A percentile compares a stretch with the other conserved stretches of the same genome.
These are phyloP conservation scores for Euura saliciscinereae DNA, from an alignment of 1,140 invertebrate genomes.

Conservation along the genomic window DNA sequence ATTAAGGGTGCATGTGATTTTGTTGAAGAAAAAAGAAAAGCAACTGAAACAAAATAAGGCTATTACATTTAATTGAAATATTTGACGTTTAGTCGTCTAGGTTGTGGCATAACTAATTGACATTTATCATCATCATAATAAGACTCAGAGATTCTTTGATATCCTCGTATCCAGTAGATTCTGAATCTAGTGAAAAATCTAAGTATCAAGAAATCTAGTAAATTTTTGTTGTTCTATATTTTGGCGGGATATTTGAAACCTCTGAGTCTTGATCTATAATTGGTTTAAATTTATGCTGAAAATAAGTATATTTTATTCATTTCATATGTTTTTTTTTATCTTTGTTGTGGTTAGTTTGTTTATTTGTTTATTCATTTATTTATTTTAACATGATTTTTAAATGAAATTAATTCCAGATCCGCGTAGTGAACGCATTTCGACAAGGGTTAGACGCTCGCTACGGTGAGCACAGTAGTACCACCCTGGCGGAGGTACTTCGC, in stretches of 20 bases:
- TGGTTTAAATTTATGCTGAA: too few species aligned
- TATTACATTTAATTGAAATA: background rate
- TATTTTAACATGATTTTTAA: conserved; percentile 34
- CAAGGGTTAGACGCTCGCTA: conserved; percentile 95
- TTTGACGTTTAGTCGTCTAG: background rate
- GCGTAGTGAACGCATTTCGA: conserved; percentile 99
- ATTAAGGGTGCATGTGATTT: background rate
- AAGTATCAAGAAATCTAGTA: too few species aligned
- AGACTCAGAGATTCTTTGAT: too few species aligned
- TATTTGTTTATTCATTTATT: conserved; percentile 56
- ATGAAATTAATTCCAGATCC: conserved; percentile 80
- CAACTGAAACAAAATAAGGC: background rate
- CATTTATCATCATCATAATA: too few species aligned
- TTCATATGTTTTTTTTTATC: too few species aligned
- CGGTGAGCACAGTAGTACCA: conserved; percentile 88
- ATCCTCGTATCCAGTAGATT: too few species aligned
- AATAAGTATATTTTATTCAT: too few species aligned
- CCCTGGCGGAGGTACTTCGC: conserved; percentile 86
- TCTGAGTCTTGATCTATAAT: too few species aligned
- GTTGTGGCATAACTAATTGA: background rate
- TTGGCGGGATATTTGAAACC: too few species aligned
- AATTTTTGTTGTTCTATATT: too few species aligned
- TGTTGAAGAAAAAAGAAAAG: conserved; percentile 1
- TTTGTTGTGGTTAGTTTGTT: conserved; percentile 43
- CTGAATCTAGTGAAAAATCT: too few species aligned